phyloP scores from a whole-genome alignment of 2,888 invertebrate genomes.

The Limnephilus lunatus region DNA sequence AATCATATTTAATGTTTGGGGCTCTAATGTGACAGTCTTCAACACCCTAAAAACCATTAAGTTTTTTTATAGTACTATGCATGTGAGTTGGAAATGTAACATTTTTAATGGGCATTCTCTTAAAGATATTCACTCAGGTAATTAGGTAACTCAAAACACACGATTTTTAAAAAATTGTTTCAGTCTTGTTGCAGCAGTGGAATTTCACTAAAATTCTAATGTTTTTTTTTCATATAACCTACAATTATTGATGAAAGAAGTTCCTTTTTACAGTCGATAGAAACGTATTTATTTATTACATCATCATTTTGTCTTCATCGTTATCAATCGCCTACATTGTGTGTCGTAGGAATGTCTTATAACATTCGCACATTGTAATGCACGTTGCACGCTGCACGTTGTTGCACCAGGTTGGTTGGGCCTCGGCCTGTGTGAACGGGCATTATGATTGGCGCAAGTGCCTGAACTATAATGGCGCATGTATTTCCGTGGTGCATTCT shows the following conservation, averaged over 20 bases:
- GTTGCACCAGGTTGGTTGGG: background rate
- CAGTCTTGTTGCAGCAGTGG: too few relatives aligned
- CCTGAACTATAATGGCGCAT: background rate
- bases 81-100: too few relatives aligned
- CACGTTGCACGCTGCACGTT: background rate
- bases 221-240: too few relatives aligned
- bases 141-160: too few relatives aligned
- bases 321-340: background rate
- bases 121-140: too few relatives aligned
- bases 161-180: too few relatives aligned
- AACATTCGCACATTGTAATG: background rate
- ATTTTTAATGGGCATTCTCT: too few relatives aligned
- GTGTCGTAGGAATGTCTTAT: background rate
- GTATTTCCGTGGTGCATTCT: slow-evolving; percentile 34
- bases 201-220: too few relatives aligned
- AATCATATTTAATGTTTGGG: too few relatives aligned
- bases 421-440: background rate
- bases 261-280: background rate
- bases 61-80: too few relatives aligned
- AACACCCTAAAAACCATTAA: too few relatives aligned
- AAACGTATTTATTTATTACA: background rate
- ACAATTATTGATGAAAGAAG: background rate
- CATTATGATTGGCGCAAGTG: slow-evolving; percentile 13
- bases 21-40: too few relatives aligned
- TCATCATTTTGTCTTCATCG: background rate